These are phyloP conservation scores for Agriopis aurantiaria DNA, from an alignment of 2,888 invertebrate genomes.

Conservation along the genomic window DNA sequence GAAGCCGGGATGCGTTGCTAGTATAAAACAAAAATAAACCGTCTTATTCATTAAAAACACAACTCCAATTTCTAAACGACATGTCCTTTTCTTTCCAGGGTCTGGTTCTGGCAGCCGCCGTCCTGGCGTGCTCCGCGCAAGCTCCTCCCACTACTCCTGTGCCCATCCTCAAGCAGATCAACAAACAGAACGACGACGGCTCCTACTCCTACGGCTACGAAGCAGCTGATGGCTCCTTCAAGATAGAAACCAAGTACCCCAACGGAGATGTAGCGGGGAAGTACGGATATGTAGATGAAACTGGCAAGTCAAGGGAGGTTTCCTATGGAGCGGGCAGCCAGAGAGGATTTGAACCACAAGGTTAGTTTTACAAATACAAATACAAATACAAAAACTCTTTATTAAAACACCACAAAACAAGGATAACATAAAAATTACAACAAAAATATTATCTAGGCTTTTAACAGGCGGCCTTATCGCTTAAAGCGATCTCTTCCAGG, in stretches of 20 bases:
- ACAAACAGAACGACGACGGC: conserved; percentile 94
- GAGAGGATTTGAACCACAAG: conserved; percentile 93
- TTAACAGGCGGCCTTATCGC: too few relatives aligned
- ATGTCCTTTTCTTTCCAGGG: conserved; percentile 52
- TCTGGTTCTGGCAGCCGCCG: conserved; percentile 53
- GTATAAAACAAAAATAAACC: too few relatives aligned
- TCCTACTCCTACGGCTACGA: conserved; percentile 96
- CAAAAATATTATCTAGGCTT: too few relatives aligned
- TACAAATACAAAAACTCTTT: too few relatives aligned
- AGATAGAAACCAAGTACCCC: conserved; percentile 94
- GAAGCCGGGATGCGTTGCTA: too few relatives aligned
- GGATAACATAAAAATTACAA: too few relatives aligned
- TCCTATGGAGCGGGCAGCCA: conserved; percentile 94
- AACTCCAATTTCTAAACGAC: too few relatives aligned
- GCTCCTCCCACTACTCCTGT: conserved; percentile 90
- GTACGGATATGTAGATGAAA: conserved; percentile 95
- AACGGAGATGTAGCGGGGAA: conserved; percentile 95
- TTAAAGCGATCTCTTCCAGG: too few relatives aligned
- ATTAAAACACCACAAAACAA: too few relatives aligned
- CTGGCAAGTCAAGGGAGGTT: conserved; percentile 91
- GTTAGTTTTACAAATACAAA: conserved; percentile 74
- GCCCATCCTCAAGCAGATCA: conserved; percentile 93
- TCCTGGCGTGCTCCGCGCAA: conserved; percentile 64
- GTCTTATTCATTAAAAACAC: too few relatives aligned
- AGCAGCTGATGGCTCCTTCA: conserved; percentile 94